phyloP scores from a whole-genome alignment of 2,888 invertebrate genomes.

The Polyommatus icarus region DNA sequence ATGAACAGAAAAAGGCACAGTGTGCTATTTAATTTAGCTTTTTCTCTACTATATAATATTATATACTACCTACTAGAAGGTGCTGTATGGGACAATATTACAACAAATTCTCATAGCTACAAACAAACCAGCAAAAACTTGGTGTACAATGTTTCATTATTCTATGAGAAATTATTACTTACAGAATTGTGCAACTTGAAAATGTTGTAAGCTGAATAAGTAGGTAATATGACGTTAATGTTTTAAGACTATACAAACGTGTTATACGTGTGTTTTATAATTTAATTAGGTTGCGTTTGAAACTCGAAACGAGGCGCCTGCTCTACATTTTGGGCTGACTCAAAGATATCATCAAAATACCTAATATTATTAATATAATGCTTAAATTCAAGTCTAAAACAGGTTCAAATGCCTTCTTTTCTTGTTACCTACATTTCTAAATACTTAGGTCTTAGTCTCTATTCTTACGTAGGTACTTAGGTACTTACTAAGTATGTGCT shows the following conservation, averaged over 20 bases:
- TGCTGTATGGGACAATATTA: not conserved
- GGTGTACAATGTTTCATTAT: slow-evolving; percentile 44
- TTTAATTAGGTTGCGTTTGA: slow-evolving; percentile 6
- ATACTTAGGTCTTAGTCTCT: too few species aligned
- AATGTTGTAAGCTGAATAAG: slow-evolving; percentile 38
- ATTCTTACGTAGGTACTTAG: too few species aligned
- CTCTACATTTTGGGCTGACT: not conserved
- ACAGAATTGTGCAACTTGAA: slow-evolving; percentile 42
- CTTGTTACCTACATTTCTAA: too few species aligned
- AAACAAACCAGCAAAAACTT: slow-evolving; percentile 23
- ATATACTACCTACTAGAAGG: not conserved
- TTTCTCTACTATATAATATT: too few species aligned
- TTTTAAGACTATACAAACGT: not conserved
- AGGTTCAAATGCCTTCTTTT: too few species aligned
- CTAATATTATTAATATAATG: too few species aligned
- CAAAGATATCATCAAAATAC: not conserved
- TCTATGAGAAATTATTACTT: slow-evolving; percentile 43
- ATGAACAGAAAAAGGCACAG: too few species aligned
- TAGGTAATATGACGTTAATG: slow-evolving; percentile 16
- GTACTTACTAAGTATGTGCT: too few species aligned
- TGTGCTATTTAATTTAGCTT: too few species aligned
- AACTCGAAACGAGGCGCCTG: not conserved
- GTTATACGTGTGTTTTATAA: slow-evolving; percentile 1
- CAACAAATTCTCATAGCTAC: slow-evolving; percentile 13
- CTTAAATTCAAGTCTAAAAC: too few species aligned